phyloP scores from a whole-genome alignment of 2,113 vertebrate genomes.

The Paradisaea rubra region DNA sequence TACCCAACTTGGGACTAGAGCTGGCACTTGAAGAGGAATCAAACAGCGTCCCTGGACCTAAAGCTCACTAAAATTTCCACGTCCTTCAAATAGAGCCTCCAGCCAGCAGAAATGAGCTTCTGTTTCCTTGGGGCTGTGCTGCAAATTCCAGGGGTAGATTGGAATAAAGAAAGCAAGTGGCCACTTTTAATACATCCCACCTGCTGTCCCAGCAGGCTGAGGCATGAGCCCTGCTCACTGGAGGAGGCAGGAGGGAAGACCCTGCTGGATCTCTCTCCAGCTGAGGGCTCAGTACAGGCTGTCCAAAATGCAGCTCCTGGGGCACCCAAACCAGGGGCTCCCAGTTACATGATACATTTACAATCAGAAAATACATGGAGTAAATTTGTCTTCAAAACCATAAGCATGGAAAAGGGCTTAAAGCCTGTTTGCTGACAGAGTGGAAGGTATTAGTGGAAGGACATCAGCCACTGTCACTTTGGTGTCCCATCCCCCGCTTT shows the following conservation, averaged over 20 bases:
- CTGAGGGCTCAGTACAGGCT: not conserved
- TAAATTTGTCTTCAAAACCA: not conserved
- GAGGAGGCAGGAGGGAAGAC: not conserved
- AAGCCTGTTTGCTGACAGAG: not conserved
- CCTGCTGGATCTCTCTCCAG: not conserved
- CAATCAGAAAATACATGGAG: not conserved
- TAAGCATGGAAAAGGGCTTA: not conserved
- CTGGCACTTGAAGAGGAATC: not conserved
- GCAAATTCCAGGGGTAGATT: not conserved
- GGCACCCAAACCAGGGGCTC: not conserved
- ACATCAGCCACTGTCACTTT: not conserved
- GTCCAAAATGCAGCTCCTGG: not conserved
- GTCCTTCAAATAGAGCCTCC: not conserved
- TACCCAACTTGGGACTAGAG: not conserved
- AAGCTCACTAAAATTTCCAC: not conserved
- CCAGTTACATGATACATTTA: not conserved
- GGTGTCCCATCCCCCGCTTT: rapidly evolving
- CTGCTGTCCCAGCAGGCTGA: not conserved
- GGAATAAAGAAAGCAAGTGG: not conserved
- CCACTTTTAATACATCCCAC: constrained; percentile 32
- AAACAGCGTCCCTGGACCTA: not conserved
- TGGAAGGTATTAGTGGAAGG: not conserved
- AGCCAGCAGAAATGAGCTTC: not conserved
- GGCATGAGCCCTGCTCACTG: not conserved
- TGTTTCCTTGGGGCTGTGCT: not conserved